A percentile compares a stretch with the other conserved stretches of the same genome.
phyloP scores from a whole-genome alignment of 2,888 invertebrate species.

The Lapara coniferarum region DNA sequence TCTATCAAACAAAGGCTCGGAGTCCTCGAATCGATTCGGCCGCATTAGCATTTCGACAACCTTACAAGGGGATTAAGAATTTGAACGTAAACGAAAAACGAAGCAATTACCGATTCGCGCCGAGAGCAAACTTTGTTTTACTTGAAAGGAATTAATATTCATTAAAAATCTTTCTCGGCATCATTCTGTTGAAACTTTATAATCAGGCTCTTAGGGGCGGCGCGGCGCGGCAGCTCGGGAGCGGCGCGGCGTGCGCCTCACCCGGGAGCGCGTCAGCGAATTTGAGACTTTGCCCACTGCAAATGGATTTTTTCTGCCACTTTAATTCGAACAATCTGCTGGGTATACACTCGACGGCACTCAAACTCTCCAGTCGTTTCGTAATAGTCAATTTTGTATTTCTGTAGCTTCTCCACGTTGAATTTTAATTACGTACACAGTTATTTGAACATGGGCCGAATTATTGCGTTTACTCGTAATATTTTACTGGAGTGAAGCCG shows the following conservation, averaged over 20 bases:
- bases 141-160: slow-evolving; percentile 80
- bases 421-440: slow-evolving; percentile 57
- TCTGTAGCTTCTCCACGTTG: slow-evolving; percentile 33
- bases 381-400: slow-evolving; percentile 47
- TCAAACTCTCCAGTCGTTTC: slow-evolving; percentile 38
- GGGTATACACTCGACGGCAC: slow-evolving; percentile 35
- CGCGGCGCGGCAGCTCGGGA: slow-evolving; percentile 20
- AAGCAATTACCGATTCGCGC: slow-evolving; percentile 75
- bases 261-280: slow-evolving; percentile 62
- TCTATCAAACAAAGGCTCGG: slow-evolving; percentile 37
- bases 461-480: slow-evolving; percentile 49
- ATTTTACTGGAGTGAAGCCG: slow-evolving; percentile 54
- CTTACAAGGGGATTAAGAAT: slow-evolving; percentile 61
- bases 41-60: slow-evolving; percentile 56
- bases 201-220: slow-evolving; percentile 68
- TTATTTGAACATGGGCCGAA: slow-evolving; percentile 45
- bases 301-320: slow-evolving; percentile 67
- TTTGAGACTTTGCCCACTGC: slow-evolving; percentile 66
- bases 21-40: slow-evolving; percentile 35
- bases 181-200: slow-evolving; percentile 79
- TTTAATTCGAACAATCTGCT: slow-evolving; percentile 60
- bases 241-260: background rate
- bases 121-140: slow-evolving; percentile 78
- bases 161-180: slow-evolving; percentile 79
- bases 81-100: slow-evolving; percentile 67